Evolutionary conservation across 2,888 invertebrate genomes (phyloP).

Genomic region (Liopterus haemorrhoidalis): DNA sequence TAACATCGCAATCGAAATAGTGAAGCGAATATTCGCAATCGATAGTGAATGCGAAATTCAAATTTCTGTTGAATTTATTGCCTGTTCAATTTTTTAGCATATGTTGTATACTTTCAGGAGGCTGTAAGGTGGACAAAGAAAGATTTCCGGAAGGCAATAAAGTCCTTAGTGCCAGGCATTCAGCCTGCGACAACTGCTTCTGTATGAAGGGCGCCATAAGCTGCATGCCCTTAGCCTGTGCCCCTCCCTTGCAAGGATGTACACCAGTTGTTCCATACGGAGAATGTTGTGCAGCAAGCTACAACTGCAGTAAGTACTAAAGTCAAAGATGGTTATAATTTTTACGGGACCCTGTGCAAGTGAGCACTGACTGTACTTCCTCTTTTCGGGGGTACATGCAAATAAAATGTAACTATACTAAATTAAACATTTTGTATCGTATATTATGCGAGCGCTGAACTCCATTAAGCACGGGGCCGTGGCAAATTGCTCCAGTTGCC

Average conservation of each 20-base stretch:
- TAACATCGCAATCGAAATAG: no score
- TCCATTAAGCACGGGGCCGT: no score
- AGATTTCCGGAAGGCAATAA: constrained; percentile 66
- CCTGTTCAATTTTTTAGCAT: background rate
- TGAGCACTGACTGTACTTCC: no score
- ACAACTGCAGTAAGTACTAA: constrained; percentile 64
- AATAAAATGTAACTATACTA: no score
- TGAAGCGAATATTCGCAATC: no score
- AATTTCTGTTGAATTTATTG: constrained; percentile 15
- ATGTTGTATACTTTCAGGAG: constrained; percentile 45
- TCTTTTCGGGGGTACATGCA: no score
- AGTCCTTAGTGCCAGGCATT: constrained; percentile 53
- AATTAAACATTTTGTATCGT: no score
- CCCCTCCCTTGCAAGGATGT: constrained; percentile 70
- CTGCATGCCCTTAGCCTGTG: constrained; percentile 71
- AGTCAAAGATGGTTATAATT: constrained; percentile 41
- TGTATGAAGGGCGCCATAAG: constrained; percentile 67
- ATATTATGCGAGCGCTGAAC: no score
- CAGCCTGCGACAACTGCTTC: constrained; percentile 72
- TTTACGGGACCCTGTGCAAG: no score
- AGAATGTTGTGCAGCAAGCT: constrained; percentile 79
- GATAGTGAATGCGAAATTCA: constrained; percentile 1
- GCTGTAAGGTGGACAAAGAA: constrained; percentile 58
- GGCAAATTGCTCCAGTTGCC: no score
- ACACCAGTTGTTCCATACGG: constrained; percentile 67